phyloP scores from a whole-genome alignment of 2,113 vertebrate genomes.

The Pyrgilauda ruficollis region DNA sequence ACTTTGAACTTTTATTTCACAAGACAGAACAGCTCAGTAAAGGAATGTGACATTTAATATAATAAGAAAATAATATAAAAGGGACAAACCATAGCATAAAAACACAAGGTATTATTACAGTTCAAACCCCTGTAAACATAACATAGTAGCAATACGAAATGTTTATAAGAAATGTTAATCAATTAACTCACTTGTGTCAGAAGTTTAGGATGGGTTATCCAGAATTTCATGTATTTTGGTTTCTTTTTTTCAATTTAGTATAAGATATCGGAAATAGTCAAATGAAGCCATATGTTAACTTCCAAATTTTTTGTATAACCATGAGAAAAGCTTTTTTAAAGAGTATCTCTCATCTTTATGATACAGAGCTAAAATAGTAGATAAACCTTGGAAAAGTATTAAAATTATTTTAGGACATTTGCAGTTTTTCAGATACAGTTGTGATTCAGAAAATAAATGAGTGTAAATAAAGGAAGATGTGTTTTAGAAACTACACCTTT shows the following conservation, averaged over 20 bases:
- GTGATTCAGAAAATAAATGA: not conserved
- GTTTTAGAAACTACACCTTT: not conserved
- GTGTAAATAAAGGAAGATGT: not conserved
- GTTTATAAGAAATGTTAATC: not conserved
- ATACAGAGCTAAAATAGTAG: not conserved
- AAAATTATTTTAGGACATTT: not conserved
- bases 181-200: not conserved
- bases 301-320: not conserved
- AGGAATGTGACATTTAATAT: not conserved
- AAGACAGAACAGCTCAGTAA: not conserved
- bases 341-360: not conserved
- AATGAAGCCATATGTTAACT: not conserved
- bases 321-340: not conserved
- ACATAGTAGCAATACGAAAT: not conserved
- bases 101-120: not conserved
- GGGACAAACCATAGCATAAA: not conserved
- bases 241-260: not conserved
- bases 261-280: not conserved
- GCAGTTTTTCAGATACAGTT: not conserved
- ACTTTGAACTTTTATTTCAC: not conserved
- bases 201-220: not conserved
- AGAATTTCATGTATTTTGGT: not conserved
- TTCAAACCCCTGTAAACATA: not conserved
- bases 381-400: not conserved
- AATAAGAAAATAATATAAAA: not conserved